These are phyloP conservation scores for Esox masquinongy DNA, from an alignment of 2,797 vertebrate genomes.

Conservation along the genomic window DNA sequence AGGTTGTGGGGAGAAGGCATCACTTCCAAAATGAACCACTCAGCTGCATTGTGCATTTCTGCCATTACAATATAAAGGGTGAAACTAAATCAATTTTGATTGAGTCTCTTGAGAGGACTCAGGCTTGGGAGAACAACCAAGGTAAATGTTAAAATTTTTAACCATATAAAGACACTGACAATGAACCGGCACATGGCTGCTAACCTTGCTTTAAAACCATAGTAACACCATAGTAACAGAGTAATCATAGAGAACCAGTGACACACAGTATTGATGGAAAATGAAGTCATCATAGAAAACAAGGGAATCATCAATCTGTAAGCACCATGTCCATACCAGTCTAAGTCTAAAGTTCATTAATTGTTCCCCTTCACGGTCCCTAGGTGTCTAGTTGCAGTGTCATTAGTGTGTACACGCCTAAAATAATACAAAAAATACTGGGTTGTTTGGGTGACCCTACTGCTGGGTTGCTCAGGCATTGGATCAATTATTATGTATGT, in stretches of 20 bases:
- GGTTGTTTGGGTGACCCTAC: too few species aligned
- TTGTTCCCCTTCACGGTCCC: conserved; percentile 41
- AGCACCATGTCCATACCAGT: neutral
- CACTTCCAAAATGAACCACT: conserved; percentile 55
- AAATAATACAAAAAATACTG: conserved; percentile 40
- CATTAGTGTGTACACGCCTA: conserved; percentile 35
- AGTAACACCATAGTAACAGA: conserved; percentile 46
- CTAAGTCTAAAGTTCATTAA: conserved; percentile 1
- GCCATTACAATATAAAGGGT: conserved; percentile 38
- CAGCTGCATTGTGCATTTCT: conserved; percentile 42
- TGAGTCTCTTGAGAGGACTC: conserved; percentile 35
- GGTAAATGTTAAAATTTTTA: conserved; percentile 44
- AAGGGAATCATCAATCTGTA: neutral
- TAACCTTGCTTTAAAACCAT: conserved; percentile 63
- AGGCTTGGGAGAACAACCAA: conserved; percentile 53
- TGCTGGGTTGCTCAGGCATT: too few species aligned
- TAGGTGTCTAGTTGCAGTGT: conserved; percentile 57
- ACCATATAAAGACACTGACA: conserved; percentile 30
- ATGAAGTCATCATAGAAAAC: neutral
- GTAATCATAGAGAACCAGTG: conserved; percentile 32
- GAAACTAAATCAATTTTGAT: conserved; percentile 60
- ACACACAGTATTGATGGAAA: neutral
- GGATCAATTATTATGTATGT: neutral
- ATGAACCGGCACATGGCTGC: conserved; percentile 16
- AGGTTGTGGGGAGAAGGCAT: conserved; percentile 55